Evolutionary conservation across 2,113 vertebrate species (phyloP), one percentile per base, ranked within the genome.

Genomic region (Larimichthys crocea): DNA sequence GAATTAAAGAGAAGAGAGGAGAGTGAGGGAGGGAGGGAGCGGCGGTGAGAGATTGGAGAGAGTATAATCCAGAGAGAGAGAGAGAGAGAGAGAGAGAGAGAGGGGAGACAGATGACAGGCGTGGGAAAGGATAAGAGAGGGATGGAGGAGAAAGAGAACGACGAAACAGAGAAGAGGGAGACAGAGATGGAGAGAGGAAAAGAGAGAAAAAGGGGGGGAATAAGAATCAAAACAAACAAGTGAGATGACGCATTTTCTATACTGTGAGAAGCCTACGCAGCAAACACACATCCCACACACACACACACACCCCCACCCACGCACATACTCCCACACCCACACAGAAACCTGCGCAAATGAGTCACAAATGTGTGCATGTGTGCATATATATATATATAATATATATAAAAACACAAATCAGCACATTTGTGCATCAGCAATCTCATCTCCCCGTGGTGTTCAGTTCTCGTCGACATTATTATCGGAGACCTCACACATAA

Each of bases 221-320:
- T 24, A 67, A 63, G 60, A 79, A 86, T 64, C 24, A 91, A 80
- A 88, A 87, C 86, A 93, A 91, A 91, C 83, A 66, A 35, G 82
- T 83, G 79, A 87, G 83, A 87, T 92, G 91, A 91, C 84, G 82
- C 86, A 90, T 83, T 89, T 90, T 90, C 90, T 89, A 86, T 90
- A 87, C 79, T 56, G 85, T 88, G 66, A 88, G 82, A 68, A 86
- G 76, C 86, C 84, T 85, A 88, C 81, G 80, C 86, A 89, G 77
- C 85, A 82, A 70, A 87, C 31, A 53, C 70, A 52, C 44, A 48
- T 7, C 65, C 20, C 76, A 82, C 62, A 2, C 76, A 82, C 62
- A 2, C 76, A 82, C 72, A 57, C 62, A 2, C 76, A 82, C 63
- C 26, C 83, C 46, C 10, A 31, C 71, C 35, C 68, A 5, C 61